Evolutionary conservation across 2,888 invertebrate genomes (phyloP), one percentile per base, ranked within the genome.

Genomic region (Diplolepis rosae): DNA sequence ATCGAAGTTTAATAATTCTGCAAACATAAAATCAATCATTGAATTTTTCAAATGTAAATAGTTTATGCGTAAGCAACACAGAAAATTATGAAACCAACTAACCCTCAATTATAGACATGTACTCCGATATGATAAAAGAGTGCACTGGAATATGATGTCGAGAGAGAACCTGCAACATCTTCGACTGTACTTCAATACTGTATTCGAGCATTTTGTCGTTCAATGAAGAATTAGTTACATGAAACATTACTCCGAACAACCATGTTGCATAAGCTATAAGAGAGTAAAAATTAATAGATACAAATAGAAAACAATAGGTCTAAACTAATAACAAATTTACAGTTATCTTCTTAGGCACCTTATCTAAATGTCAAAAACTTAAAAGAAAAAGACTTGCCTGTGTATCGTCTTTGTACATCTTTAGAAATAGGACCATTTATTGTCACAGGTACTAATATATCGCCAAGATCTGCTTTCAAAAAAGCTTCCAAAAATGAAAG

Each of bases 161-260:
- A 2, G 83, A 84, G 2, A 88, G 80, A 71, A 86, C 82, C 54
- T 82, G 79, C 7, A 88, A 79, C 82, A 88, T 87, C 70, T 81
- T 82, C 42, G 86, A 81, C 76, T 88, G 88, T 15, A 88, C 79
- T 65, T 87, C 82, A 70, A 85, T 79, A 75, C 85, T 84, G 42
- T 80, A 80, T 22, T 72, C 67, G 15, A 82, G 72, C 22, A 82
- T 83, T 66, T 82, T 77, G 28, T 75, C 51, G 51, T 81, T 84
- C n/a, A 85, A 74, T 24, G 84, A 81, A 65, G 91, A 90, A 48
- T 91, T 92, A 84, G 92, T 90, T 42, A 93, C 89, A 88, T 92
- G 92, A 84, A 93, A 93, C 79, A 93, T 89, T 82, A 92, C 90
- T n/a, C 93, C 93, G 68, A 93, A 89, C 1, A 94, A 85, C 94